Conservation (phyloP, 2,113 vertebrate species). For the Leptocoma aspasia region DNA sequence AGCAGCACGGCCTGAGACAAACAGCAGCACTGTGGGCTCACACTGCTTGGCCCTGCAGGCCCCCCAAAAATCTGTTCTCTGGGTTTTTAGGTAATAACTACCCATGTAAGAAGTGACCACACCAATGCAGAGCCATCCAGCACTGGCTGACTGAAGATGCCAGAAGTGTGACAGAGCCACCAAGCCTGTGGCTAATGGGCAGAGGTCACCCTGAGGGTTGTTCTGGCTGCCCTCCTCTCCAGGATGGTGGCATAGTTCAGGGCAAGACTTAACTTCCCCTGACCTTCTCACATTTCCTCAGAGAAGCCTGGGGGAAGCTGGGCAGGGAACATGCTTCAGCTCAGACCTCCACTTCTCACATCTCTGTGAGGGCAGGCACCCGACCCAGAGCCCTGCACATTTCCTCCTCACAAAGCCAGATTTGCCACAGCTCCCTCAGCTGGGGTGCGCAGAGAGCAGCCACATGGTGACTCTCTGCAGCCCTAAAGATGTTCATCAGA, state of each 20-base stretch:
- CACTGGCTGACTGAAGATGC: neutral
- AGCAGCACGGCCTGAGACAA: rapidly evolving
- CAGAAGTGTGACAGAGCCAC: neutral
- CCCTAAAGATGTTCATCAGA: neutral
- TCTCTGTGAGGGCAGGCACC: neutral
- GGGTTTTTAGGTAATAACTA: neutral
- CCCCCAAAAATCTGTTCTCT: rapidly evolving
- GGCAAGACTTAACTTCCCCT: neutral
- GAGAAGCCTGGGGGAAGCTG: neutral
- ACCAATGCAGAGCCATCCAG: neutral
- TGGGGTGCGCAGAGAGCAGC: neutral
- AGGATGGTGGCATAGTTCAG: neutral
- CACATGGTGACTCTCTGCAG: neutral
- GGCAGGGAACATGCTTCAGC: neutral
- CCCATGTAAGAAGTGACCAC: neutral
- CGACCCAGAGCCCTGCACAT: neutral
- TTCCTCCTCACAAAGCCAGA: neutral
- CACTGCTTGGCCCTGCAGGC: neutral
- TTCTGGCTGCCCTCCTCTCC: neutral
- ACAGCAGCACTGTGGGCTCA: neutral
- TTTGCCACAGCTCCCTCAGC: neutral
- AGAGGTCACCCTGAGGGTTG: neutral
- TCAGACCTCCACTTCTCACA: neutral
- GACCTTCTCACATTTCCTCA: neutral
- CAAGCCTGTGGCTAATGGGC: neutral